Percentiles rank a stretch among this genome's conserved stretches.
These are phyloP conservation scores for Thumatha senex DNA, from an alignment of 2,888 invertebrate genomes.

Conservation along the genomic window DNA sequence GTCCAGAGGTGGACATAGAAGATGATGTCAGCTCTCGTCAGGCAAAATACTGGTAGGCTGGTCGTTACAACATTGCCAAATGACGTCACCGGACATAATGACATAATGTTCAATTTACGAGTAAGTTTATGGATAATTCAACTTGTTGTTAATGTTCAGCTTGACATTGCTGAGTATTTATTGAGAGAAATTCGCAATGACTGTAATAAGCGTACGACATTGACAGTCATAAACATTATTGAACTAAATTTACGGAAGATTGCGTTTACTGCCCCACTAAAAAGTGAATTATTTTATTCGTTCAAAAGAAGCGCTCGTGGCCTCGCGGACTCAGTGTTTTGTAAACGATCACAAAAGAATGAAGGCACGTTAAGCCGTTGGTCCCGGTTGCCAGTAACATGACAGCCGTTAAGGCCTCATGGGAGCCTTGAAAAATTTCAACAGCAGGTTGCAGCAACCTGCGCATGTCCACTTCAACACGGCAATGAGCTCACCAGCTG, in stretches of 20 bases:
- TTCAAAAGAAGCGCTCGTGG: too few species aligned
- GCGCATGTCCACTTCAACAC: too few species aligned
- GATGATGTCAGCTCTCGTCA: constrained; percentile 23
- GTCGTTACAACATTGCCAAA: constrained; percentile 26
- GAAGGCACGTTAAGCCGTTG: too few species aligned
- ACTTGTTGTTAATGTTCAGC: not conserved
- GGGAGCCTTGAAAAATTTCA: too few species aligned
- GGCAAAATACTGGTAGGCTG: not conserved
- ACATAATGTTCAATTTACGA: constrained; percentile 2
- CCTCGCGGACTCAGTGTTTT: too few species aligned
- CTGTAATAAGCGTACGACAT: not conserved
- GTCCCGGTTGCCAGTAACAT: too few species aligned
- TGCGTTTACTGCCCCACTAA: too few species aligned
- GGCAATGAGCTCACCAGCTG: too few species aligned
- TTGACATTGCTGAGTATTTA: not conserved
- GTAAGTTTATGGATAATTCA: not conserved
- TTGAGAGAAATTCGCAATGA: not conserved
- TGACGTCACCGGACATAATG: constrained; percentile 3
- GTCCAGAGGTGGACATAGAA: constrained; percentile 20
- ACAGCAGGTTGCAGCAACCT: too few species aligned
- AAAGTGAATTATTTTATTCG: too few species aligned
- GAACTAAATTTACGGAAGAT: not conserved
- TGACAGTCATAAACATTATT: not conserved
- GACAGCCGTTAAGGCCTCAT: too few species aligned
- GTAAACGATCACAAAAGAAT: too few species aligned